Evolutionary conservation across 2,797 vertebrate species (phyloP).

Genomic region (Poeciliopsis paucimaculata): DNA sequence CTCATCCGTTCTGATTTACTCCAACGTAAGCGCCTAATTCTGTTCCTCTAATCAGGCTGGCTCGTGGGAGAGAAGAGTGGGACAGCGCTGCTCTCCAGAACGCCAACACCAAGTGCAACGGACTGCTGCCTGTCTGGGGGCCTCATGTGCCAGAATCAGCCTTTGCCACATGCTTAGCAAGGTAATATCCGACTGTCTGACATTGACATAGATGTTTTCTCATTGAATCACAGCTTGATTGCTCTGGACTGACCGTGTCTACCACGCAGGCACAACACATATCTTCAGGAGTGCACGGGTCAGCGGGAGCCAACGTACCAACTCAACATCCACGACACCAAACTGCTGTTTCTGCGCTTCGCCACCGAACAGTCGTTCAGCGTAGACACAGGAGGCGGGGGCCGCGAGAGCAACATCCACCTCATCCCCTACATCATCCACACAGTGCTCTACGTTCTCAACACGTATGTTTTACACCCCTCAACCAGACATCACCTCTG

Average conservation of each 20-base stretch:
- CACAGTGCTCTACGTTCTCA: conserved; percentile 99
- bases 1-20: not conserved
- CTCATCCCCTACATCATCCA: conserved; percentile 99
- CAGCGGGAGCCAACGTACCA: conserved; percentile 98
- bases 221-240: not conserved
- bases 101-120: conserved; percentile 99
- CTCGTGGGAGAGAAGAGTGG: conserved; percentile 97
- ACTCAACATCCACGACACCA: conserved; percentile 98
- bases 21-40: not conserved
- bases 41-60: conserved; percentile 80
- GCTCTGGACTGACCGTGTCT: not conserved
- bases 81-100: conserved; percentile 98
- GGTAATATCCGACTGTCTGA: conserved; percentile 72
- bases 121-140: conserved; percentile 98
- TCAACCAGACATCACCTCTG: not conserved
- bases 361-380: conserved; percentile 99
- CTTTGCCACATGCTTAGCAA: conserved; percentile 96
- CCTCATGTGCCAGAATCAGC: conserved; percentile 98
- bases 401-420: conserved; percentile 98
- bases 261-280: conserved; percentile 92
- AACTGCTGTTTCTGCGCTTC: conserved; percentile 95
- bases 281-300: conserved; percentile 98
- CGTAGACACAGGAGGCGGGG: conserved; percentile 94
- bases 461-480: conserved; percentile 84
- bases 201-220: not conserved